Percentiles rank a stretch among this genome's conserved stretches.
Evolutionary conservation across 2,113 vertebrate genomes (phyloP).

Genomic region (Rhinichthys klamathensis): DNA sequence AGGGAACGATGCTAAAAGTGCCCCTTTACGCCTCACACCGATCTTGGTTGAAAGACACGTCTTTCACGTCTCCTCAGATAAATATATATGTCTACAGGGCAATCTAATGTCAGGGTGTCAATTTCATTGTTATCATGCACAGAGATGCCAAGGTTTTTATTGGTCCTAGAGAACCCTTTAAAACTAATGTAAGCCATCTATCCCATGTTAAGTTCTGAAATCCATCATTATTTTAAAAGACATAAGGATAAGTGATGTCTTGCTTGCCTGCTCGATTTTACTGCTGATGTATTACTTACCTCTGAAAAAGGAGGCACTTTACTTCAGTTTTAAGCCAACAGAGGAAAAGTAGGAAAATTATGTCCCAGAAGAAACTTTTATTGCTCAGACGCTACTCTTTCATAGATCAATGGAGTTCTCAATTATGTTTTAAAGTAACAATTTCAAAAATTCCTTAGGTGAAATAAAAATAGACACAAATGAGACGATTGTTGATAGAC

Average conservation of each 20-base stretch:
- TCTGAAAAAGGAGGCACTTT: neutral
- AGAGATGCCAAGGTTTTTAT: slow-evolving; percentile 19
- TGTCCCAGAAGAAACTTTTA: slow-evolving; percentile 3
- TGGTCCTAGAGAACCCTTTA: slow-evolving; percentile 15
- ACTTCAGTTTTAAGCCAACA: neutral
- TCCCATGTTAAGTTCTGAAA: slow-evolving; percentile 12
- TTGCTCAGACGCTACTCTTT: slow-evolving; percentile 1
- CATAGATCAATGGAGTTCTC: neutral
- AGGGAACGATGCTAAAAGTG: slow-evolving; percentile 19
- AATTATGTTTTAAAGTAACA: neutral
- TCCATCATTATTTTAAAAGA: slow-evolving; percentile 39
- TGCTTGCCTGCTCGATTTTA: slow-evolving; percentile 22
- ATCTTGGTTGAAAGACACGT: slow-evolving; percentile 16
- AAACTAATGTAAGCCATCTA: slow-evolving; percentile 23
- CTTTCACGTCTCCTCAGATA: neutral
- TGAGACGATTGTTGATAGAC: neutral
- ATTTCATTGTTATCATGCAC: slow-evolving; percentile 27
- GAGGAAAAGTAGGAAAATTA: neutral
- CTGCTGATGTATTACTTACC: slow-evolving; percentile 24
- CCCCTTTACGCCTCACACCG: neutral
- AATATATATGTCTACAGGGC: slow-evolving; percentile 17
- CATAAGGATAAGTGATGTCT: slow-evolving; percentile 34
- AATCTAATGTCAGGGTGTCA: slow-evolving; percentile 24
- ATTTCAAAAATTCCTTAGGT: slow-evolving; percentile 10
- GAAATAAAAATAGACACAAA: neutral